phyloP scores from a whole-genome alignment of 2,113 vertebrate species.

The Pelecanoides urinatrix region DNA sequence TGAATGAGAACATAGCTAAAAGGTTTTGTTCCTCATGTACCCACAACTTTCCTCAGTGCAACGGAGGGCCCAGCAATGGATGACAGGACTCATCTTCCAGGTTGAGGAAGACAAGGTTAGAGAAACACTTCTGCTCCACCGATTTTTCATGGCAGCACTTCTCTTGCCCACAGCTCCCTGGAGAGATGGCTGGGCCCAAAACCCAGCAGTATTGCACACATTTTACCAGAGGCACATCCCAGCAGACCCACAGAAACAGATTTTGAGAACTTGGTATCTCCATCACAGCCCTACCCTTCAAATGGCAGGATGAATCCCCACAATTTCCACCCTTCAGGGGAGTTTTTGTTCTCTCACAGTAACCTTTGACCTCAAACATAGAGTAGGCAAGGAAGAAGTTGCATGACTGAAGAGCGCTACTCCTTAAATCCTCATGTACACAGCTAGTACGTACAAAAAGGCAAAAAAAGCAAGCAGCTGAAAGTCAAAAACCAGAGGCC shows the following conservation, averaged over 20 bases:
- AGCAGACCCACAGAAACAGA: not conserved
- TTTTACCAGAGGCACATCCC: rapidly evolving
- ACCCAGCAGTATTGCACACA: rapidly evolving
- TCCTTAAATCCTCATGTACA: rapidly evolving
- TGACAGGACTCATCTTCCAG: not conserved
- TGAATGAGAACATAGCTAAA: not conserved
- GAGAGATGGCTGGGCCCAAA: not conserved
- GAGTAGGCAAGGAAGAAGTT: not conserved
- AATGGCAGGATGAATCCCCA: not conserved
- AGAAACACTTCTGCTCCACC: not conserved
- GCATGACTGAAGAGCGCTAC: not conserved
- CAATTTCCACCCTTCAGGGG: not conserved
- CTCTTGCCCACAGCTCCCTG: not conserved
- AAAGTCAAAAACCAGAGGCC: not conserved
- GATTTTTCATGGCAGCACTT: not conserved
- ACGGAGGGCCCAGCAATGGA: rapidly evolving
- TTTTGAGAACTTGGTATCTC: not conserved
- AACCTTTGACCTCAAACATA: not conserved
- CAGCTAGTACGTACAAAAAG: not conserved
- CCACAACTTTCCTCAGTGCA: not conserved
- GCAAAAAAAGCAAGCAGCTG: not conserved
- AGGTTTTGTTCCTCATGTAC: not conserved
- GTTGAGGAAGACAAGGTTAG: not conserved
- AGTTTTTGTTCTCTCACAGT: not conserved
- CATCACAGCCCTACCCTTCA: not conserved